Conservation (phyloP, 1,140 invertebrate genomes). For the Dufourea novaeangliae region DNA sequence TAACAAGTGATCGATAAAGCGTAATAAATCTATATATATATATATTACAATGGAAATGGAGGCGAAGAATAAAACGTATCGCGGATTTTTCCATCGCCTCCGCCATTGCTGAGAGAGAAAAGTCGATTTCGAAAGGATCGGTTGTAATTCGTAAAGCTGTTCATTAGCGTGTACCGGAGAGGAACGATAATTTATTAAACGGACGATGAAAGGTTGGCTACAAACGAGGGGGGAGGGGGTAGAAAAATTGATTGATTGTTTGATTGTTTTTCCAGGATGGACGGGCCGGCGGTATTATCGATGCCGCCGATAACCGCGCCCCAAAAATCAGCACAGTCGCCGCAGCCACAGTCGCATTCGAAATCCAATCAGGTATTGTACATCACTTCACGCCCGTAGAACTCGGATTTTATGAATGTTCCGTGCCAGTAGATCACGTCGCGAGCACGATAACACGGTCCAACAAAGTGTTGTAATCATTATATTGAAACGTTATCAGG, state of each 20-base stretch:
- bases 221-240: background rate
- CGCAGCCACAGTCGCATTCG: slow-evolving; percentile 73
- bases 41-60: slow-evolving; percentile 56
- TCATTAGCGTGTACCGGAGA: slow-evolving; percentile 11
- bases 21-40: slow-evolving; percentile 70
- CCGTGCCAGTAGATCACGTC: background rate
- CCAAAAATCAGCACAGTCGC: slow-evolving; percentile 71
- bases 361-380: slow-evolving; percentile 77
- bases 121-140: background rate
- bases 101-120: background rate
- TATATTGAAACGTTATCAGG: too few relatives aligned
- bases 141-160: slow-evolving; percentile 11
- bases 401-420: background rate
- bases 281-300: slow-evolving; percentile 74
- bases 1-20: slow-evolving; percentile 54
- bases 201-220: slow-evolving; percentile 5
- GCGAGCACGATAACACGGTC: background rate
- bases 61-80: background rate
- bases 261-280: slow-evolving; percentile 70
- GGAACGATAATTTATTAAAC: background rate
- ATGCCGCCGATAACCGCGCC: slow-evolving; percentile 67
- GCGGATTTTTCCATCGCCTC: slow-evolving; percentile 32
- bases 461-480: too few relatives aligned
- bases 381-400: background rate
- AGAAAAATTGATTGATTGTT: background rate